Conservation (phyloP, 2,888 invertebrate genomes). For the Lamproptera curius region DNA sequence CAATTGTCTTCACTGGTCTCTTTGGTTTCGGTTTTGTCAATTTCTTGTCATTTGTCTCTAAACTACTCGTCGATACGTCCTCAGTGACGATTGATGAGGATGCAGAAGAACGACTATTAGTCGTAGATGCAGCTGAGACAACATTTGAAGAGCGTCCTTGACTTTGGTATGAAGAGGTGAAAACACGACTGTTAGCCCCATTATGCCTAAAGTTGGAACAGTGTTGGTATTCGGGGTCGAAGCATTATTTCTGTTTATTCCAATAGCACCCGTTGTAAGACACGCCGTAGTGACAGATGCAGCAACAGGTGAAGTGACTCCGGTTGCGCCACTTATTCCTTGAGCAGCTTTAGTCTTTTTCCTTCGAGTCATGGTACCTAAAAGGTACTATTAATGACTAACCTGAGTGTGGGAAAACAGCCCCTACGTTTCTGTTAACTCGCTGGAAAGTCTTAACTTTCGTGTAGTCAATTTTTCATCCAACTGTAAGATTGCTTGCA, state of each 20-base stretch:
- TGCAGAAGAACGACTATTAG: background rate
- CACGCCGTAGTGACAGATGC: background rate
- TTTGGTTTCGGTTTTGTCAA: background rate
- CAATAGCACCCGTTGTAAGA: no score
- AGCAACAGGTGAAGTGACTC: background rate
- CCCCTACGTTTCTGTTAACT: no score
- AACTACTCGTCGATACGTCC: background rate
- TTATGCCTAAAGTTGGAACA: no score
- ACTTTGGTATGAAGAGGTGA: no score
- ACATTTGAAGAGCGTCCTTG: background rate
- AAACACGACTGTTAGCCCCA: no score
- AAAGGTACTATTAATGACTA: background rate
- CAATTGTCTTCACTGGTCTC: background rate
- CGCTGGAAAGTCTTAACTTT: no score
- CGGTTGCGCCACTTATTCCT: background rate
- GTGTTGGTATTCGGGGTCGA: no score
- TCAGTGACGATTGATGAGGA: background rate
- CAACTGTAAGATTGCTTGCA: no score
- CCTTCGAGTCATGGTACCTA: conserved; percentile 10
- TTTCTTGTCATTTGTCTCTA: background rate
- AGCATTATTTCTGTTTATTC: no score
- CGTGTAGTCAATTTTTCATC: no score
- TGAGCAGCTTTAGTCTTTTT: conserved; percentile 12
- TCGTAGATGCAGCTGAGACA: background rate
- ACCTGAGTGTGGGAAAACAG: no score